phyloP scores from a whole-genome alignment of 2,797 vertebrate species.

The Prionace glauca region DNA sequence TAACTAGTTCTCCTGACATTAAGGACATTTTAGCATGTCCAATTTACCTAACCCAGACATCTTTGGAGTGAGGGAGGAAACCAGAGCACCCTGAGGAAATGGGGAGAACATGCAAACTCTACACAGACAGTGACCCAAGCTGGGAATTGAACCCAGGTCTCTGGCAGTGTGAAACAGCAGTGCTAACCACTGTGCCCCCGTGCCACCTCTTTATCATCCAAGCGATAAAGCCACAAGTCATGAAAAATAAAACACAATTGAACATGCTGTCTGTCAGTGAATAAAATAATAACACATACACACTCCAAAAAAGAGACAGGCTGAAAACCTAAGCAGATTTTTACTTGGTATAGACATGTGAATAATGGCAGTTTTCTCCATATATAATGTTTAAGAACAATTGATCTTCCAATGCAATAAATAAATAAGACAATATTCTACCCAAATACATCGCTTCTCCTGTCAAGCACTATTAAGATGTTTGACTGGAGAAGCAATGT shows the following conservation, averaged over 20 bases:
- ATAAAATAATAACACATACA: background rate
- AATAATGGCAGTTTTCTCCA: background rate
- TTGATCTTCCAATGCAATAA: background rate
- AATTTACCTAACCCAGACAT: too few relatives aligned
- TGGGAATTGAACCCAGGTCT: too few relatives aligned
- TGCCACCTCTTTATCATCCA: background rate
- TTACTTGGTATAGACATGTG: too few relatives aligned
- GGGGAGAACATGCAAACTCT: too few relatives aligned
- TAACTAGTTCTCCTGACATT: too few relatives aligned
- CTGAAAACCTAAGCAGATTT: background rate
- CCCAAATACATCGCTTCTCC: background rate
- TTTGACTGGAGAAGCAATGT: too few relatives aligned
- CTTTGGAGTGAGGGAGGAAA: too few relatives aligned
- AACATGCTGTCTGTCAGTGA: slow-evolving; percentile 5
- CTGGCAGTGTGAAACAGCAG: too few relatives aligned
- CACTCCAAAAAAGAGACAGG: background rate
- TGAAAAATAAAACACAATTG: slow-evolving; percentile 29
- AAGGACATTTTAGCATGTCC: too few relatives aligned
- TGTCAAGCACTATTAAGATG: background rate
- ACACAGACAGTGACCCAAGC: too few relatives aligned
- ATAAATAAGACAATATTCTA: slow-evolving; percentile 13
- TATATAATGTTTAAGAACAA: slow-evolving; percentile 2
- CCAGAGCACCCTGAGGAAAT: too few relatives aligned
- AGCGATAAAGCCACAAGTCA: background rate
- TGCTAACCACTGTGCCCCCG: too few relatives aligned